A percentile compares a stretch with the other conserved stretches of the same genome.
These are phyloP conservation scores for Strix uralensis DNA, from an alignment of 2,113 vertebrate species.

Conservation along the genomic window DNA sequence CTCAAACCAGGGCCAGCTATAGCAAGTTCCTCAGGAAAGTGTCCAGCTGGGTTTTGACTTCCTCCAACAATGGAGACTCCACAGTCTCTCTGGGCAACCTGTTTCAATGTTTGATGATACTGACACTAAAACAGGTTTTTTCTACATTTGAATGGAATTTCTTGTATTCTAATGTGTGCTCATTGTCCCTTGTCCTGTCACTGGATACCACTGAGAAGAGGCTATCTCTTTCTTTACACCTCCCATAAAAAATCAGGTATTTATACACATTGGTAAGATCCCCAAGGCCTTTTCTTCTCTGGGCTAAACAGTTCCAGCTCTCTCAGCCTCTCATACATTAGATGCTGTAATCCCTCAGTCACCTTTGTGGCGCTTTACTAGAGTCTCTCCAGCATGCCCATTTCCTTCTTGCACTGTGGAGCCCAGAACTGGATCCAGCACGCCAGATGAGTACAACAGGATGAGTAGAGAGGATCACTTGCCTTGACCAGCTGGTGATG, in stretches of 20 bases:
- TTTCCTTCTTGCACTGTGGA: background rate
- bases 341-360: background rate
- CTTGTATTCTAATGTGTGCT: background rate
- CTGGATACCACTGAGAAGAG: background rate
- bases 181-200: background rate
- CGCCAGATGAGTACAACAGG: background rate
- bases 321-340: background rate
- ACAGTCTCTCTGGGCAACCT: background rate
- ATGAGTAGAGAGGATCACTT: background rate
- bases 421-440: background rate
- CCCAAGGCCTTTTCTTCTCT: background rate
- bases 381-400: background rate
- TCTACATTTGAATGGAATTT: background rate
- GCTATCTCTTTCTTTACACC: background rate
- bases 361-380: background rate
- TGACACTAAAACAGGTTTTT: background rate
- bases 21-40: fast-evolving
- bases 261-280: background rate
- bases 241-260: background rate
- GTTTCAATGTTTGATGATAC: background rate
- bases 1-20: background rate
- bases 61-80: background rate
- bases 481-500: background rate
- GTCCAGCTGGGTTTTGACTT: background rate
- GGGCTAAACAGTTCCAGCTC: background rate